Conservation (phyloP, 2,797 vertebrate species). For the Aythya fuligula region DNA sequence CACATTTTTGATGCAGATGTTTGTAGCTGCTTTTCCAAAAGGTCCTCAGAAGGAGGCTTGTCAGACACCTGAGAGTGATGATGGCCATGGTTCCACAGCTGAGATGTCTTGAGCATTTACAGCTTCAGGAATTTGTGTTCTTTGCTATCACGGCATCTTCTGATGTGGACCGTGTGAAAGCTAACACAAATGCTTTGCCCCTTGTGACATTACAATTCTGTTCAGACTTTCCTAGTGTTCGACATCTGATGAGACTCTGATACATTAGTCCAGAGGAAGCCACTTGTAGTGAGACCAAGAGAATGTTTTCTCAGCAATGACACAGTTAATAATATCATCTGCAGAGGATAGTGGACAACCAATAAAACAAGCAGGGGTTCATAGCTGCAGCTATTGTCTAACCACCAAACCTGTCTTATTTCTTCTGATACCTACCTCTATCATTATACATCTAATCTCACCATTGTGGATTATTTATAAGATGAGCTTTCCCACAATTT, state of each 20-base stretch:
- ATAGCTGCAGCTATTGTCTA: not conserved
- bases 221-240: not conserved
- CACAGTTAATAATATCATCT: not conserved
- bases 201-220: not conserved
- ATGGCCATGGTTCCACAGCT: not conserved
- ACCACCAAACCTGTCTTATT: not conserved
- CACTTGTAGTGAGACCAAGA: not conserved
- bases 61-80: not conserved
- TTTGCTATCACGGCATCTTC: not conserved
- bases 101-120: not conserved
- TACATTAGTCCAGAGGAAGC: not conserved
- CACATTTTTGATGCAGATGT: not conserved
- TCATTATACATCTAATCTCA: not conserved
- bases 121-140: not conserved
- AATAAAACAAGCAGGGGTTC: not conserved
- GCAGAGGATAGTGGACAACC: not conserved
- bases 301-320: not conserved
- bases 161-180: not conserved
- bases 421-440: not conserved
- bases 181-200: not conserved
- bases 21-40: not conserved
- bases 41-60: not conserved
- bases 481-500: not conserved
- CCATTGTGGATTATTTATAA: conserved; percentile 1
- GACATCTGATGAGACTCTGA: not conserved